Evolutionary conservation across 2,888 invertebrate species (phyloP), one percentile per base, ranked within the genome.

Genomic region (Plemyria rubiginata): DNA sequence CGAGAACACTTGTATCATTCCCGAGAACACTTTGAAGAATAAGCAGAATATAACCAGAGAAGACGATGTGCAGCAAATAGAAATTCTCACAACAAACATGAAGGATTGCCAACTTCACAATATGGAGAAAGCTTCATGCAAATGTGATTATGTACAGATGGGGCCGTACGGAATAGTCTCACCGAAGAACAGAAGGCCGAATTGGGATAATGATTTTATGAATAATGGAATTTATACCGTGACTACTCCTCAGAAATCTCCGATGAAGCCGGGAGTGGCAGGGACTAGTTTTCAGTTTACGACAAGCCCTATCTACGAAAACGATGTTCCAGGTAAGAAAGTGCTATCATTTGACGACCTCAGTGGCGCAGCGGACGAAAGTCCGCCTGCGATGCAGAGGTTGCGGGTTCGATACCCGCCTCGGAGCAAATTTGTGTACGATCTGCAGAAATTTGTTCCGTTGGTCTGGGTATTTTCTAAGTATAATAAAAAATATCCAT

Each of bases 111-210:
- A 93, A 74, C 60, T 92, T 8, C 92, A 92, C 57, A 90, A 87
- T 45, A 84, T 88, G 87, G 92, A 92, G 51, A 85, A 86, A 61
- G 73, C 87, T 1, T 86, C 88, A 0, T 91, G 91, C 55, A 90
- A 92, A 82, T 92, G 92, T 68, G 92, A 92, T 60, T 92, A 92
- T 55, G 89, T 91, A 0, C 91, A 87, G 62, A 92, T 92, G 92
- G 85, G 88, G 0, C 89, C 91, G 0, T 92, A 92, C 55, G 90
- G 89, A 0, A 83, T 90, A 8, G 88, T 90, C 0, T 88, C 90
- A 0, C 90, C 92, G 0, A 90, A 88, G 66, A 84, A 75, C 48
- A 83, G 88, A 65, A 74, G 90, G 49, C 82, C 85, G 0, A 88
- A 87, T 67, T 92, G 92, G 92, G 91, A 92, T 52, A 85, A 50